phyloP scores from a whole-genome alignment of 2,888 invertebrate species.

The Sphaerolaimus hirsutus region DNA sequence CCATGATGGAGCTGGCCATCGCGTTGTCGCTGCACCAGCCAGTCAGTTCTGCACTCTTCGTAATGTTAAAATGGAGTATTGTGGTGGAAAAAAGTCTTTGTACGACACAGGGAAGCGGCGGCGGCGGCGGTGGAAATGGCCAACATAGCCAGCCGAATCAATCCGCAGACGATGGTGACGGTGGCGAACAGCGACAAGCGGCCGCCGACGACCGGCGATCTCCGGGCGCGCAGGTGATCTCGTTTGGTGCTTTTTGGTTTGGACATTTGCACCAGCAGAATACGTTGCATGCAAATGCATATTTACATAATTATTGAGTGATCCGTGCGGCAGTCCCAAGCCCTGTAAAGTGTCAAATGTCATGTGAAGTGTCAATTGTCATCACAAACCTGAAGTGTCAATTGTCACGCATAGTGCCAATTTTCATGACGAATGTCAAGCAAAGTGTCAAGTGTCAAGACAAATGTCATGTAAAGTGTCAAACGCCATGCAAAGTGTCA shows the following conservation, averaged over 20 bases:
- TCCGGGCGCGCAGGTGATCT: background rate
- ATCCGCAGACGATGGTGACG: too few relatives aligned
- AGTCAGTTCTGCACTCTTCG: slow-evolving; percentile 9
- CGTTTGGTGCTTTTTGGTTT: background rate
- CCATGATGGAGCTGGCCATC: slow-evolving; percentile 78
- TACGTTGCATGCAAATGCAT: background rate
- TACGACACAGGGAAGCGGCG: slow-evolving; percentile 16
- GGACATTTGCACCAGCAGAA: background rate
- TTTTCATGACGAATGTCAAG: too few relatives aligned
- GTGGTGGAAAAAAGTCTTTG: background rate
- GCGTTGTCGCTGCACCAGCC: slow-evolving; percentile 58
- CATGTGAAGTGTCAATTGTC: too few relatives aligned
- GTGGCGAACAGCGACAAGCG: background rate
- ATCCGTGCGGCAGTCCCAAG: too few relatives aligned
- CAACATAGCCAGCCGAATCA: slow-evolving; percentile 1
- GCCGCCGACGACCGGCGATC: background rate
- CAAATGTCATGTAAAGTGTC: too few relatives aligned
- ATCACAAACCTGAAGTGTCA: too few relatives aligned
- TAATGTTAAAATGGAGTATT: background rate
- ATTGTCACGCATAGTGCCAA: too few relatives aligned
- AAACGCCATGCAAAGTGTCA: too few relatives aligned
- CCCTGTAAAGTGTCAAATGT: too few relatives aligned
- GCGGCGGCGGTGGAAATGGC: slow-evolving; percentile 1
- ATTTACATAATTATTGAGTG: background rate
- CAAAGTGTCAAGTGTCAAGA: too few relatives aligned